A percentile compares a stretch with the other conserved stretches of the same genome.
phyloP scores from a whole-genome alignment of 2,113 vertebrate species.

The Chamaea fasciata region DNA sequence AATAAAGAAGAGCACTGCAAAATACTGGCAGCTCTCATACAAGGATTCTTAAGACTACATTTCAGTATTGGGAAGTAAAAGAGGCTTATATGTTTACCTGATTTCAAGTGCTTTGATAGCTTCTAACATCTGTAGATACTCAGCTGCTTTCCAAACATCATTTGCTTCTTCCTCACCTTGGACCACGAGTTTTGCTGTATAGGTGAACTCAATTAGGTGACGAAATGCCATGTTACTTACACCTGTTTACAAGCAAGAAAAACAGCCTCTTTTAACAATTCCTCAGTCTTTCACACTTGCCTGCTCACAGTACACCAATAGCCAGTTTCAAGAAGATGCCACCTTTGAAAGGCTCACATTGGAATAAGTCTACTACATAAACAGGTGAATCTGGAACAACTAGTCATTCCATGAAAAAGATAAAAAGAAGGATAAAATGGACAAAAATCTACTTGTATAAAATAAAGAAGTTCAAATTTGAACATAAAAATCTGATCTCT shows the following conservation, averaged over 20 bases:
- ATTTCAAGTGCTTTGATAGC: slow-evolving; percentile 93
- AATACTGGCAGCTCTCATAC: neutral
- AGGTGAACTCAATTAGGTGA: slow-evolving; percentile 96
- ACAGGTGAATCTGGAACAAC: neutral
- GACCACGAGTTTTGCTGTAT: slow-evolving; percentile 89
- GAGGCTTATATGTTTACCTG: slow-evolving; percentile 62
- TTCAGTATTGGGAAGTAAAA: neutral
- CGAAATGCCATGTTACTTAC: slow-evolving; percentile 94
- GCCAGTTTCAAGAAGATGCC: neutral
- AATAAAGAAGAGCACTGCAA: neutral
- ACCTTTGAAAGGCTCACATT: neutral
- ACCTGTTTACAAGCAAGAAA: slow-evolving; percentile 69
- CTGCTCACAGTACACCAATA: neutral
- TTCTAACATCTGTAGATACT: slow-evolving; percentile 97
- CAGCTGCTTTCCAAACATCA: slow-evolving; percentile 96
- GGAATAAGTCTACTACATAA: neutral
- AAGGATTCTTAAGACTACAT: neutral
- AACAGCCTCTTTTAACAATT: neutral
- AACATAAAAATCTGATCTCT: neutral
- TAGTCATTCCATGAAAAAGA: neutral
- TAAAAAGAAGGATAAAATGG: neutral
- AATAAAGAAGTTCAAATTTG: neutral
- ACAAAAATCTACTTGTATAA: neutral
- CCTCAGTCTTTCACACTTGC: neutral
- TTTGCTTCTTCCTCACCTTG: slow-evolving; percentile 88